phyloP scores from a whole-genome alignment of 2,888 invertebrate genomes.

The Cerastis leucographa region DNA sequence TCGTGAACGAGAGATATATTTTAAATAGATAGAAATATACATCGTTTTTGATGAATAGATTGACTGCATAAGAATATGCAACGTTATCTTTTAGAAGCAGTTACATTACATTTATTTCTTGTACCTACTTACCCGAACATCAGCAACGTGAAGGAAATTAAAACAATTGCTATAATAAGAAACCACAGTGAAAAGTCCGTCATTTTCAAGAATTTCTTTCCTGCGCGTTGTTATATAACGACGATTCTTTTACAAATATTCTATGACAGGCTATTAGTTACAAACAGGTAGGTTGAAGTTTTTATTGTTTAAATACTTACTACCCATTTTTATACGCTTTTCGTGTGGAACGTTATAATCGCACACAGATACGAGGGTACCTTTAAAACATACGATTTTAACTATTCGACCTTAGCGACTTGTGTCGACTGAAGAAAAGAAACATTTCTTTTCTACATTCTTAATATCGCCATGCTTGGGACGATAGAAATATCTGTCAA shows the following conservation, averaged over 20 bases:
- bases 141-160: constrained; percentile 56
- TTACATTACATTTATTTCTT: not conserved
- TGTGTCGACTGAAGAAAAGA: too few relatives aligned
- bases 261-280: not conserved
- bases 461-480: too few relatives aligned
- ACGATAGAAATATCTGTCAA: too few relatives aligned
- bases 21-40: too few relatives aligned
- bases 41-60: too few relatives aligned
- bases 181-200: constrained; percentile 65
- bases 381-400: not conserved
- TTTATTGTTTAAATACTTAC: constrained; percentile 14
- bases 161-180: constrained; percentile 58
- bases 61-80: not conserved
- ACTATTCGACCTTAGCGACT: constrained; percentile 10
- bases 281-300: not conserved
- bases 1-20: not conserved
- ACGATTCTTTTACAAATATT: constrained; percentile 7
- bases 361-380: not conserved
- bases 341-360: constrained; percentile 14
- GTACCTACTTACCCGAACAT: constrained; percentile 67
- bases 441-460: too few relatives aligned
- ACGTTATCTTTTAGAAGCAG: not conserved
- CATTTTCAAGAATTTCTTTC: constrained; percentile 51
- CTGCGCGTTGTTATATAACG: not conserved
- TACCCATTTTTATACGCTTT: constrained; percentile 39